Evolutionary conservation across 2,888 invertebrate species (phyloP), one percentile per base, ranked within the genome.

Genomic region (Oscheius onirici): DNA sequence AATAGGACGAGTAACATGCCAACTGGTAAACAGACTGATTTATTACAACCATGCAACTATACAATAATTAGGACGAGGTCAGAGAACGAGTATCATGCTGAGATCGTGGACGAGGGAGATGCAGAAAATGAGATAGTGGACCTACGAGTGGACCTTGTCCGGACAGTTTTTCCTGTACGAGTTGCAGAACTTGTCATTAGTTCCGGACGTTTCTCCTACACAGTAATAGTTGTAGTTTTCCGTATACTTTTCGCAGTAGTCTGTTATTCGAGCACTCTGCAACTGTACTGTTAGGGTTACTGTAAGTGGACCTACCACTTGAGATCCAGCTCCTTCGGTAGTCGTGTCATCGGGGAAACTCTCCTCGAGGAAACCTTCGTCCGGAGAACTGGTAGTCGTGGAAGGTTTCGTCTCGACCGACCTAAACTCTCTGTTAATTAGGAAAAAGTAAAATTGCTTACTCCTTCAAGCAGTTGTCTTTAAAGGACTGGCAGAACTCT

Each of bases 191-290:
- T 83, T 78, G 44, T 70, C 69, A 65, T 81, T 74, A 17, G 76
- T 71, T 8, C 73, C 75, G 57, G 74, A 72, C 1, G 44, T 52
- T 46, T 76, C 79, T 10, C 79, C 81, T 2, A 73, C 78, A 46
- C 83, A 83, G 63, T 76, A 83, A 51, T 77, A 83, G 43, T 78
- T 74, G 72, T 79, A 83, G 70, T 83, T 83, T 44, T 83, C 83
- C 0, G 74, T 71, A 61, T 81, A 83, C 22, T 77, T 76, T 10
- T 71, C 70, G 52, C 83, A 83, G 69, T 83, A 83, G 10, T 72
- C 73, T 11, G 72, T 67, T 10, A 82, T 76, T 34, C 41, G 28
- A 34, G 41, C 28, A 15, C 52, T 54, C 66, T 66, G 24, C 52
- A 66, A 46, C 2, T 46, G n/a, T 15, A 65, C 2, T 26, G 15